phyloP scores from a whole-genome alignment of 2,113 vertebrate genomes.

The Notarius quadriscutis region DNA sequence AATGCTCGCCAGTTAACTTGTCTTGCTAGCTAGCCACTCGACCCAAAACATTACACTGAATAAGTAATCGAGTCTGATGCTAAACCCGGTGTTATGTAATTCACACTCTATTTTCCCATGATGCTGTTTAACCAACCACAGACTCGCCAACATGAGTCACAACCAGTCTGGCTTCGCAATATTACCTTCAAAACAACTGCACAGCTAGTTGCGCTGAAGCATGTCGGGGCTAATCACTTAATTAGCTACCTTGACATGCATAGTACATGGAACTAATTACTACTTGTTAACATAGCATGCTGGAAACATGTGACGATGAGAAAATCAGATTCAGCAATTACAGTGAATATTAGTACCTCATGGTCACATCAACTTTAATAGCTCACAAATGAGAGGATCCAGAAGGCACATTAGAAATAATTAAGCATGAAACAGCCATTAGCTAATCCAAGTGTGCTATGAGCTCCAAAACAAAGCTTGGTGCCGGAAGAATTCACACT shows the following conservation, averaged over 20 bases:
- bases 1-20: background rate
- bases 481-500: background rate
- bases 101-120: background rate
- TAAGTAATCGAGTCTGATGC: background rate
- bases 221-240: conserved; percentile 38
- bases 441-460: conserved; percentile 4
- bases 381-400: conserved; percentile 25
- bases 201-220: conserved; percentile 1
- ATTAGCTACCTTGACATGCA: conserved; percentile 33
- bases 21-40: background rate
- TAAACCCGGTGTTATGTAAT: background rate
- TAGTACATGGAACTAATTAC: background rate
- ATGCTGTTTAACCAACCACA: background rate
- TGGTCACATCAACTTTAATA: conserved; percentile 15
- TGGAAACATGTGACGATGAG: background rate
- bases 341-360: background rate
- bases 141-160: background rate
- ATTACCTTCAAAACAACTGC: conserved; percentile 24
- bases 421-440: conserved; percentile 7
- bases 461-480: background rate
- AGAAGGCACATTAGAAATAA: conserved; percentile 34
- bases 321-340: background rate
- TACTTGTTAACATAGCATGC: background rate
- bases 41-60: background rate
- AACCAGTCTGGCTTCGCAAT: background rate